These are phyloP conservation scores for Nymphicus hollandicus DNA, from an alignment of 2,113 vertebrate genomes.

Conservation along the genomic window DNA sequence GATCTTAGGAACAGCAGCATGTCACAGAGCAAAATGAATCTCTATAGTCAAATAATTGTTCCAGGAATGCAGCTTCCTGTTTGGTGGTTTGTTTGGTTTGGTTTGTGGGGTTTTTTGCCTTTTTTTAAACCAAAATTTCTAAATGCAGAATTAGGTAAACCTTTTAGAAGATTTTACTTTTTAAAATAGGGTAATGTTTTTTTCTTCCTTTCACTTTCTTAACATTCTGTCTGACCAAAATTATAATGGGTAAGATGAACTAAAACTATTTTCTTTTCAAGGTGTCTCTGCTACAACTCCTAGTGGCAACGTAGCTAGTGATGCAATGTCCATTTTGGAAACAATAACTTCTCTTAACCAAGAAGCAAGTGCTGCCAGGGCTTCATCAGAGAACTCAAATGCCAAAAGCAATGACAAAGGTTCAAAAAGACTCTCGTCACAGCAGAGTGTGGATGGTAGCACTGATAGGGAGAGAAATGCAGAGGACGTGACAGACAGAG, in stretches of 20 bases:
- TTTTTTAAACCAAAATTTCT: not conserved
- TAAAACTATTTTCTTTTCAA: constrained; percentile 46
- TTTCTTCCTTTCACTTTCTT: not conserved
- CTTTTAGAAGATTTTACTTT: not conserved
- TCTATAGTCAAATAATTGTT: not conserved
- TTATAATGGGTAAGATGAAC: rapidly evolving
- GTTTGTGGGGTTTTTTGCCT: not conserved
- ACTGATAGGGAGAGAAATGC: constrained; percentile 69
- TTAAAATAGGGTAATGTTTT: not conserved
- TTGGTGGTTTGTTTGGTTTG: not conserved
- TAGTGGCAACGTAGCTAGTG: constrained; percentile 71
- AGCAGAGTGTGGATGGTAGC: constrained; percentile 63
- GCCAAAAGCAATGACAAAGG: constrained; percentile 68
- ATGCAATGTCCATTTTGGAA: constrained; percentile 92
- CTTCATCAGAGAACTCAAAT: constrained; percentile 72
- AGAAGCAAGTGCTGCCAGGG: constrained; percentile 84
- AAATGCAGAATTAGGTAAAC: not conserved
- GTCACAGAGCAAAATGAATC: not conserved
- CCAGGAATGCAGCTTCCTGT: not conserved
- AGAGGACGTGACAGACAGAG: constrained; percentile 71
- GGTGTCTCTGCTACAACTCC: constrained; percentile 68
- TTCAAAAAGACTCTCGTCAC: constrained; percentile 66
- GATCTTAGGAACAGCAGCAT: not conserved
- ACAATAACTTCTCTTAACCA: constrained; percentile 90
- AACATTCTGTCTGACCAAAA: not conserved